Conservation (phyloP, 2,113 vertebrate genomes). For the Engraulis encrasicolus region DNA sequence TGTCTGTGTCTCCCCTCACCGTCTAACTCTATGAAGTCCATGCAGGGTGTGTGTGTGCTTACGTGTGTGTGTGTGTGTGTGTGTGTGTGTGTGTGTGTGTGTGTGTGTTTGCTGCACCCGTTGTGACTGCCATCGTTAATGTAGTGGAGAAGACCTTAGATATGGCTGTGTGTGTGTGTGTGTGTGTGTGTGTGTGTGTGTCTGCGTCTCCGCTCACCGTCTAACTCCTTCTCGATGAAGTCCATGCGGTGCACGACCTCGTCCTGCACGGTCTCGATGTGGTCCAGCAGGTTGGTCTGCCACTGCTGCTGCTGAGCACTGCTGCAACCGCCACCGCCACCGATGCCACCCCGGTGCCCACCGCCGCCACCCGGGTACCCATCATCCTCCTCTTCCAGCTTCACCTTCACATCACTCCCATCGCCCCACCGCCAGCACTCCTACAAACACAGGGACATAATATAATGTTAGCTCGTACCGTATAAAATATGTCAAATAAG, state of each 20-base stretch:
- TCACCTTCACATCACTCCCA: conserved; percentile 62
- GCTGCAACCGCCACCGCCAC: conserved; percentile 72
- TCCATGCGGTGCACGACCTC: conserved; percentile 96
- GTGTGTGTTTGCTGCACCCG: no score
- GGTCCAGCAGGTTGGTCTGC: conserved; percentile 92
- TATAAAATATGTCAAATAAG: neutral
- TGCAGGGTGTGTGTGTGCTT: no score
- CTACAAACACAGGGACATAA: conserved; percentile 28
- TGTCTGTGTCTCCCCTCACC: no score
- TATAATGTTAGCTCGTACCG: neutral
- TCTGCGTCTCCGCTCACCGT: no score
- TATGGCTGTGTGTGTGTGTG: no score
- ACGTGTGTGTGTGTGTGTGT: no score
- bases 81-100: no score
- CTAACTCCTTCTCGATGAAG: conserved; percentile 94
- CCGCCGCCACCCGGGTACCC: conserved; percentile 69
- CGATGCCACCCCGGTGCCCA: no score
- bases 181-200: no score
- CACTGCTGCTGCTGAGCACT: conserved; percentile 88
- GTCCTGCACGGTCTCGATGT: conserved; percentile 92
- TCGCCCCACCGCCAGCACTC: conserved; percentile 48
- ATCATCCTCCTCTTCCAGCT: conserved; percentile 69
- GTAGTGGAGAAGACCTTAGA: no score
- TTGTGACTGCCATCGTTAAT: no score
- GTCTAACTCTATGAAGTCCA: no score